These are phyloP conservation scores for Peucedramus taeniatus DNA, from an alignment of 2,113 vertebrate genomes.

Conservation along the genomic window DNA sequence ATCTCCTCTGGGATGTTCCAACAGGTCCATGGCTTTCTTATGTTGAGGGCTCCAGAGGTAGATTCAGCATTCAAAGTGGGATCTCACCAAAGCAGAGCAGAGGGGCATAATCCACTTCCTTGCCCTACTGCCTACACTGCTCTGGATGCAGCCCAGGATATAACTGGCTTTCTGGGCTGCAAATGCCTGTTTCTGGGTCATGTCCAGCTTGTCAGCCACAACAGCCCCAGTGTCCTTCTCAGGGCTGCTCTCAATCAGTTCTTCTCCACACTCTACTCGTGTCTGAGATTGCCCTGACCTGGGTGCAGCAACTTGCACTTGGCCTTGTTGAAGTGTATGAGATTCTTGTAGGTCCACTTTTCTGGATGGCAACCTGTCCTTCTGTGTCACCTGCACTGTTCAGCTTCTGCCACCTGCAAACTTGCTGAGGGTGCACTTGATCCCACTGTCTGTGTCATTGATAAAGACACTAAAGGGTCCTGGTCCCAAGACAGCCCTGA, in stretches of 20 bases:
- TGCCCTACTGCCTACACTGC: background rate
- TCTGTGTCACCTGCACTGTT: background rate
- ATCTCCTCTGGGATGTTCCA: background rate
- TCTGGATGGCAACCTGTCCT: background rate
- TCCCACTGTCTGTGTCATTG: background rate
- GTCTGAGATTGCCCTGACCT: background rate
- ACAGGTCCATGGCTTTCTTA: background rate
- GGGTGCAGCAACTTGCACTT: background rate
- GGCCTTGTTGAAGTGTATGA: background rate
- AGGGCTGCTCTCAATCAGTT: background rate
- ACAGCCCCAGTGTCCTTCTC: background rate
- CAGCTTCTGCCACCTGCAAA: background rate
- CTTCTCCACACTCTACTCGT: background rate
- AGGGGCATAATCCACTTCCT: background rate
- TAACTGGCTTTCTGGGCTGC: background rate
- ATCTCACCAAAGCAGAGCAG: background rate
- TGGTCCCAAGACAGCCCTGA: background rate
- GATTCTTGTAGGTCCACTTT: background rate
- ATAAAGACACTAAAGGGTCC: background rate
- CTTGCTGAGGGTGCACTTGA: background rate
- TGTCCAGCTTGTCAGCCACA: background rate
- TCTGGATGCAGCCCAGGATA: background rate
- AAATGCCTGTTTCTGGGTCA: background rate
- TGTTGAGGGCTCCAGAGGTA: background rate
- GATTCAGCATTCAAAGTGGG: background rate